Base-by-base conservation (phyloP, 1,140 invertebrate species). In the Lutraria rhynchaena region DNA sequence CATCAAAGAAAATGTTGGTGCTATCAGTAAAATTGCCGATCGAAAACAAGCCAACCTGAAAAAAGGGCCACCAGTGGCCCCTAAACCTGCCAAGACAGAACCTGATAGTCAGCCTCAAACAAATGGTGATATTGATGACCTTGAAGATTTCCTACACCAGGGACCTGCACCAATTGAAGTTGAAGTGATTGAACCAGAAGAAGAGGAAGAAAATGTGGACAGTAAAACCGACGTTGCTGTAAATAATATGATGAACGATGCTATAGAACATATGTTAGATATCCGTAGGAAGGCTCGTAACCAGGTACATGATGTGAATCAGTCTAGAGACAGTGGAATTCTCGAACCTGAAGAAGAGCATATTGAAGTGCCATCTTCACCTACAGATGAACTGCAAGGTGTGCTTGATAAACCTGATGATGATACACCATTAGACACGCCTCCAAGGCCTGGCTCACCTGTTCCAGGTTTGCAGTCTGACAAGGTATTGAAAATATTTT, bases 231-330 rank as follows among this genome's bases (percentile, higher is more conserved):
- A 88, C 37, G 80, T 77, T 37, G 81, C 87, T 22, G 84, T 88
- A 19, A 81, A 84, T 13, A 82, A 84, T 27, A 58, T 92, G 60
- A 77, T 91, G 24, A 85, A 90, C 29, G 89, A 92, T 57, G 91
- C 91, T 13, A 86, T 92, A 19, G 60, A 83, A 49, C 81, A 89
- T 22, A 91, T 92, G 85, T 70, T 91, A 17, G 80, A 75, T 35
- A 70, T 81, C 3, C 31, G 73, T 29, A 29, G n/a, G 41, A 63
- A 51, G 60, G 55, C 33, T 44, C 76, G 74, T 1, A 51, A 82
- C 51, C 67, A 67, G 29, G 78, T 51, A 7, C 61, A 81, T 13
- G 83, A 81, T 19, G 27, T 67, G 1, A 67, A 67, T 49, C 63
- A 60, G 17, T 77, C 77, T 1, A 69, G 73, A 35, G 80, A 82